phyloP scores from a whole-genome alignment of 2,113 vertebrate species.

The Desmodus rotundus region DNA sequence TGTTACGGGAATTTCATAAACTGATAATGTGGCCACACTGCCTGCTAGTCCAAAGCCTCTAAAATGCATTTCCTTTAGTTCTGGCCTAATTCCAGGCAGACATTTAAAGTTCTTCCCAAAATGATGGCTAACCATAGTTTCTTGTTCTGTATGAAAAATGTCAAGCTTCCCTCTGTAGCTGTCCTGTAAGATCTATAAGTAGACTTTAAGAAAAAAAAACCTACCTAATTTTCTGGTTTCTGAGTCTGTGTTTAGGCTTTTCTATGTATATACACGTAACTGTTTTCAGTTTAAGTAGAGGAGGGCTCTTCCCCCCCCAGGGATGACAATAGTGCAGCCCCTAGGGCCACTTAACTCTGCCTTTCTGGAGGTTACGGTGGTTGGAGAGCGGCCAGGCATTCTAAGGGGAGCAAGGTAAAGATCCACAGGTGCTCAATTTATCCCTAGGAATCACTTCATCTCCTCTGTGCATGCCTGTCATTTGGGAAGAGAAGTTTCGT shows the following conservation, averaged over 20 bases:
- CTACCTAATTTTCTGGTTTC: neutral
- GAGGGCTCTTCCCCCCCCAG: neutral
- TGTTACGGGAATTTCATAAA: neutral
- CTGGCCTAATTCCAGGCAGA: neutral
- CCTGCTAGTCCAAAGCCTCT: neutral
- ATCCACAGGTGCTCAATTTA: neutral
- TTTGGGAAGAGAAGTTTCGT: neutral
- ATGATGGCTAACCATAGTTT: neutral
- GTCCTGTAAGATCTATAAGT: neutral
- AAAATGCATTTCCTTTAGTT: neutral
- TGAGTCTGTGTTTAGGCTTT: neutral
- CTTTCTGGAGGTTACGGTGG: neutral
- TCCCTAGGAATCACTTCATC: neutral
- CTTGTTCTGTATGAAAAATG: neutral
- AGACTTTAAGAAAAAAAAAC: neutral
- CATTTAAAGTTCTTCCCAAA: neutral
- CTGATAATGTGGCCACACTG: neutral
- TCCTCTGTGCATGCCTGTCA: neutral
- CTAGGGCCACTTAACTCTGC: neutral
- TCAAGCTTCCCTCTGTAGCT: neutral
- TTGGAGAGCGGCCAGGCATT: neutral
- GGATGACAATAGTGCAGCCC: neutral
- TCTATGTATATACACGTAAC: neutral
- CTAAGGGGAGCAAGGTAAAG: neutral
- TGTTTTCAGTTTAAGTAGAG: neutral